Evolutionary conservation across 2,888 invertebrate genomes (phyloP), one percentile per base, ranked within the genome.

Genomic region (Callosobruchus maculatus): DNA sequence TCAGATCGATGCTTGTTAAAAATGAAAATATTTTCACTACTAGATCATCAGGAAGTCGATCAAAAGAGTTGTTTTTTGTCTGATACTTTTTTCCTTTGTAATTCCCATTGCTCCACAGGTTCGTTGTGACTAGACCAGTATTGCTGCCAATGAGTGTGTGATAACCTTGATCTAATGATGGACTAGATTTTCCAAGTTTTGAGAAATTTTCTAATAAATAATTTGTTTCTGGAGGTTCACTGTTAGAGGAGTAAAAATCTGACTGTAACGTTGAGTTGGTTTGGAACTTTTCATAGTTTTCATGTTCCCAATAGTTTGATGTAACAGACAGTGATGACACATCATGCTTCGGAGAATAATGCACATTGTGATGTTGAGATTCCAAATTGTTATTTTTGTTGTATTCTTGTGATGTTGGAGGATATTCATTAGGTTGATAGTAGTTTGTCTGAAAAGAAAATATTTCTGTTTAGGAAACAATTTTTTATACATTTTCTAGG

Each of bases 91-190:
- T 84, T 21, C 83, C 84, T 78, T 85, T 85, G 77, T 83, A 85
- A 74, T 84, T 84, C 21, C 84, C 85, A 71, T 87, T 87, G 26
- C 83, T 86, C 86, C 87, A 87, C 72, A 85, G 81, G 74, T 84
- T 84, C 1, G 87, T 85, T 49, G 86, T 86, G 5, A 77, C 77
- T 21, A 86, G 85, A n/a, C 87, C 87, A 2, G 90, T 89, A 80
- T 90, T 89, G 70, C 90, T 89, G 21, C 91, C 89, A 0, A 93
- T 92, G 74, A 95, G 87, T 7, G 95, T 95, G 81, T 94, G 94
- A 87, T 95, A 95, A 0, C 95, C 95, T 85, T 95, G 94, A 86
- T 95, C 95, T 68, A 94, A 88, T 82, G 91, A 93, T 68, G 94
- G 92, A 82, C 91, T 91, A 77, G 90, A 88, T 79, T 90, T 88